These are phyloP conservation scores for Dichetophora obliterata DNA, from an alignment of 2,888 invertebrate genomes.

Conservation along the genomic window DNA sequence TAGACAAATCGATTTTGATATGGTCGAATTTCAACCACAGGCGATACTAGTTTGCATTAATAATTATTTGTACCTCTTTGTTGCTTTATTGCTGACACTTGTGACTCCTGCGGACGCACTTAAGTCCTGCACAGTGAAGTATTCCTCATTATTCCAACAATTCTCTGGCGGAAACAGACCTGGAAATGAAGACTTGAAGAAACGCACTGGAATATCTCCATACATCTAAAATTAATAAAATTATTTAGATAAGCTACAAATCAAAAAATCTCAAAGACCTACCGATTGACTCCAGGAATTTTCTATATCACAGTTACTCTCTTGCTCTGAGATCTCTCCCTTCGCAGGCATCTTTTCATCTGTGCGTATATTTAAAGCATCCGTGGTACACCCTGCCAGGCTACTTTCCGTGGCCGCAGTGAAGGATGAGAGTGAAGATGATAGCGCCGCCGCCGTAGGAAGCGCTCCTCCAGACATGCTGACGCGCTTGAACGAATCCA, in stretches of 20 bases:
- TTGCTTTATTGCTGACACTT: conserved; percentile 41
- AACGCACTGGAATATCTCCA: conserved; percentile 66
- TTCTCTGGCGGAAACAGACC: conserved; percentile 60
- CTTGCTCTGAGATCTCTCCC: conserved; percentile 88
- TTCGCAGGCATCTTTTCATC: conserved; percentile 90
- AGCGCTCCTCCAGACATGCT: conserved; percentile 41
- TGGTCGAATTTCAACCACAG: too few species aligned
- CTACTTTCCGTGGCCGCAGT: conserved; percentile 68
- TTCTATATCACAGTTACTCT: conserved; percentile 86
- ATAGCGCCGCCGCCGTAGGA: conserved; percentile 46
- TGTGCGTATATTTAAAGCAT: conserved; percentile 80
- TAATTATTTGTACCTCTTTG: conserved; percentile 57
- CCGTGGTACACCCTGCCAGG: conserved; percentile 58
- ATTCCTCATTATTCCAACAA: conserved; percentile 66
- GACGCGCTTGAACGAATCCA: conserved; percentile 66
- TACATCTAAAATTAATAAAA: conserved; percentile 57
- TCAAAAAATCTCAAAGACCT: conserved; percentile 55
- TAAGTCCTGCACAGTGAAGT: conserved; percentile 65
- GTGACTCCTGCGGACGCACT: conserved; percentile 54
- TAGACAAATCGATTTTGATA: too few species aligned
- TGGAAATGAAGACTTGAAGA: conserved; percentile 60
- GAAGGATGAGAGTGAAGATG: conserved; percentile 61
- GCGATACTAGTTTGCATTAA: neutral
- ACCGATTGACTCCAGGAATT: conserved; percentile 79
- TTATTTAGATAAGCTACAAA: neutral